Evolutionary conservation across 1,140 invertebrate species (phyloP).

Genomic region (Drosophila asahinai): DNA sequence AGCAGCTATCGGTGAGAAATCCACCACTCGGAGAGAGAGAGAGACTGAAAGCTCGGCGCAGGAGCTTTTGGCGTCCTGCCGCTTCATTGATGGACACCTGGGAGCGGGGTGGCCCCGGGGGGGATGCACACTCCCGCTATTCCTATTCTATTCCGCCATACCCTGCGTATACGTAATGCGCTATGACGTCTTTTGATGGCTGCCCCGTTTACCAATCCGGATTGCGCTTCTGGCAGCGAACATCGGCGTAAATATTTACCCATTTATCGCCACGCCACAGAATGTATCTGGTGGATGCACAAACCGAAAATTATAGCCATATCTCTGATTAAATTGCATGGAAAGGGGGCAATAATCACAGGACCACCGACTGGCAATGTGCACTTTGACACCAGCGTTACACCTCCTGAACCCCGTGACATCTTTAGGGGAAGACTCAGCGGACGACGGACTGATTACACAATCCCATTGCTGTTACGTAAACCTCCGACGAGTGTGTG

Average conservation of each 20-base stretch:
- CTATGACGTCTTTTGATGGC: conserved; percentile 74
- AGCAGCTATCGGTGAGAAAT: conserved; percentile 53
- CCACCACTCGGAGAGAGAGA: conserved; percentile 51
- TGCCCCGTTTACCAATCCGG: conserved; percentile 12
- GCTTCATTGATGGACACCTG: conserved; percentile 64
- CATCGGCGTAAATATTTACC: conserved; percentile 34
- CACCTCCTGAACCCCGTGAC: background rate
- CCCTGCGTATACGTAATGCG: conserved; percentile 75
- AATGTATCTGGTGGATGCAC: conserved; percentile 27
- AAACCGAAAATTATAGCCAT: conserved; percentile 15
- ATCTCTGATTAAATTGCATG: conserved; percentile 23
- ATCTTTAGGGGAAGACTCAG: background rate
- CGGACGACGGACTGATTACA: conserved; percentile 57
- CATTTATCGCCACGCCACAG: conserved; percentile 24
- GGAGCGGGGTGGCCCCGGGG: background rate
- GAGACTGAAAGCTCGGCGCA: conserved; percentile 38
- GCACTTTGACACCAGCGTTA: conserved; percentile 5
- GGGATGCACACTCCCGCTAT: conserved; percentile 5
- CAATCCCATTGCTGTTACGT: conserved; percentile 75
- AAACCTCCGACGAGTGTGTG: conserved; percentile 54
- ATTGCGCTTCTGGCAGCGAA: conserved; percentile 6
- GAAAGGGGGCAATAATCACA: conserved; percentile 36
- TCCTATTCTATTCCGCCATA: conserved; percentile 30
- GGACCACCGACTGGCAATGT: conserved; percentile 9
- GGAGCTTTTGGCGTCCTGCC: conserved; percentile 75